Conservation (phyloP, 2,888 invertebrate genomes). For the Hyppa rectilinea region DNA sequence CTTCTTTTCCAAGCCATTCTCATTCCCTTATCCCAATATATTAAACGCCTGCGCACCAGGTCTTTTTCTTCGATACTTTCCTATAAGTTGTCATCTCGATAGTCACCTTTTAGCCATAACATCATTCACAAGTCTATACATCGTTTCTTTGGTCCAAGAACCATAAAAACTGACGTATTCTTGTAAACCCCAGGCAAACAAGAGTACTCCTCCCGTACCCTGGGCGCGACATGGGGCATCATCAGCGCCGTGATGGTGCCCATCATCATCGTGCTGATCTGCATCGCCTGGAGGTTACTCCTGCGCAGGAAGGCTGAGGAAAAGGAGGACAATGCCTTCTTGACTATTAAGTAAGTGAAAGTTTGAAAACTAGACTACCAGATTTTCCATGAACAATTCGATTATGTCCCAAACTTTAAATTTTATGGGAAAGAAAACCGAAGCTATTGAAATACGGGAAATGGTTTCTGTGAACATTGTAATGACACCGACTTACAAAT, state of each 20-base stretch:
- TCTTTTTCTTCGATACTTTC: background rate
- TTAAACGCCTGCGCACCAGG: background rate
- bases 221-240: slow-evolving; percentile 94
- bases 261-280: slow-evolving; percentile 93
- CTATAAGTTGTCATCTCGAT: no score
- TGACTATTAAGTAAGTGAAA: slow-evolving; percentile 79
- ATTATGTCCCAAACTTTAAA: background rate
- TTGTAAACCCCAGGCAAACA: slow-evolving; percentile 91
- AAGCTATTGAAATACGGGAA: background rate
- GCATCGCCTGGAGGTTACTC: slow-evolving; percentile 92
- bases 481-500: background rate
- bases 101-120: background rate
- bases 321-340: slow-evolving; percentile 86
- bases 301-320: slow-evolving; percentile 89
- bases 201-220: slow-evolving; percentile 94
- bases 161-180: slow-evolving; percentile 3
- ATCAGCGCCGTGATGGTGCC: slow-evolving; percentile 95
- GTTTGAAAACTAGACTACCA: background rate
- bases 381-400: background rate
- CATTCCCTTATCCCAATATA: background rate
- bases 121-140: background rate
- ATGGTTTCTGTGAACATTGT: background rate
- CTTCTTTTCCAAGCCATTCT: no score
- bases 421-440: background rate
- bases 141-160: background rate